Evolutionary conservation across 2,797 vertebrate genomes (phyloP).

Genomic region (Hirundo rustica): DNA sequence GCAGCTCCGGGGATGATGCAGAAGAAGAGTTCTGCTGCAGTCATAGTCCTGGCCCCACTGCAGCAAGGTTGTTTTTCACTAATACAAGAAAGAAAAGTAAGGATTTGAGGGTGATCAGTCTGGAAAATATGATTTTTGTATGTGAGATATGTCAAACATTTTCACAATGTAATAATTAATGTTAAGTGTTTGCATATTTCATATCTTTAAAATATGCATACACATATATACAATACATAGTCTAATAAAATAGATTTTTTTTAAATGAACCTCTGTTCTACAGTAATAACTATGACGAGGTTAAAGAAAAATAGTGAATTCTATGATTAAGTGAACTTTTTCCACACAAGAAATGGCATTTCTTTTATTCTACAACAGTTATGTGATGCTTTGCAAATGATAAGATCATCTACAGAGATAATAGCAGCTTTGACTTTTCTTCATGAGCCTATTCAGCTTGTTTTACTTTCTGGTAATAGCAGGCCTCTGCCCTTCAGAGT

Average conservation of each 20-base stretch:
- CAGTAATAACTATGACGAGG: not conserved
- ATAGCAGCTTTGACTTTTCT: not conserved
- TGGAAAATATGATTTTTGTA: not conserved
- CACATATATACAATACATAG: rapidly evolving
- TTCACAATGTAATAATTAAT: not conserved
- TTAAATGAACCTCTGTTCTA: not conserved
- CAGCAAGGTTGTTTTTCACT: not conserved
- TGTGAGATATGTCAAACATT: not conserved
- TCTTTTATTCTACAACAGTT: not conserved
- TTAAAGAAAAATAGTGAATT: not conserved
- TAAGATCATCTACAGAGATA: not conserved
- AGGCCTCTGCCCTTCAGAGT: not conserved
- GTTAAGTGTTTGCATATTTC: not conserved
- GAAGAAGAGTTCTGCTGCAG: not conserved
- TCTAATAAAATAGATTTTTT: not conserved
- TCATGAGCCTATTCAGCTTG: not conserved
- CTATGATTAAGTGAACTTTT: not conserved
- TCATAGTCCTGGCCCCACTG: not conserved
- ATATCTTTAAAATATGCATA: not conserved
- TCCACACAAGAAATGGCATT: not conserved
- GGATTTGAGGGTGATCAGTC: not conserved
- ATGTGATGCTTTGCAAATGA: not conserved
- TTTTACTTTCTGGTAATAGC: not conserved
- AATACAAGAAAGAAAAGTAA: not conserved
- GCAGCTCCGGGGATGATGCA: not conserved